Conservation (phyloP, 2,113 vertebrate genomes). For the Dermatemys mawii region DNA sequence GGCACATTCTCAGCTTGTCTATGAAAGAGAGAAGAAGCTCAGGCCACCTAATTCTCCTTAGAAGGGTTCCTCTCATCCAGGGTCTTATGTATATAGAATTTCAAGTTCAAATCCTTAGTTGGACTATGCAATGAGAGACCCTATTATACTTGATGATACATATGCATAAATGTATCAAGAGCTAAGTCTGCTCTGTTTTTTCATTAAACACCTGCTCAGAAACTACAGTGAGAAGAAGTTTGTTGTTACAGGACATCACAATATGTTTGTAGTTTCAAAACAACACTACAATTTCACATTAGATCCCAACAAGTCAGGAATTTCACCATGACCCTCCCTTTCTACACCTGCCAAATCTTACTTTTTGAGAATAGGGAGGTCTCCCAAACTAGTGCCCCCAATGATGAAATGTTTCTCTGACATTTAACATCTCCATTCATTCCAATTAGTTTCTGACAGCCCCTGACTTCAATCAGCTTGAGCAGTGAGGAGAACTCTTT, state of each 20-base stretch:
- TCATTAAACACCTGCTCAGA: background rate
- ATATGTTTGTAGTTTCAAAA: rapidly evolving
- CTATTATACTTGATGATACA: rapidly evolving
- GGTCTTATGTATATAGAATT: background rate
- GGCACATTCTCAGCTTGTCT: background rate
- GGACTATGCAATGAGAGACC: background rate
- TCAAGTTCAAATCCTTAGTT: background rate
- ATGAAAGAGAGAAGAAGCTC: background rate
- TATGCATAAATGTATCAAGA: background rate
- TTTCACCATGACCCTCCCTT: background rate
- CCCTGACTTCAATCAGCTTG: background rate
- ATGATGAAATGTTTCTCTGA: background rate
- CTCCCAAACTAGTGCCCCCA: rapidly evolving
- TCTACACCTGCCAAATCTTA: background rate
- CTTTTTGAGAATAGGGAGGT: background rate
- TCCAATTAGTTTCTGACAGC: rapidly evolving
- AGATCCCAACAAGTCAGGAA: background rate
- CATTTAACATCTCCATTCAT: background rate
- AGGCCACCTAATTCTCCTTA: background rate
- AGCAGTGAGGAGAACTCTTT: background rate
- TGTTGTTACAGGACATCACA: background rate
- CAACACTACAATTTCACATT: rapidly evolving
- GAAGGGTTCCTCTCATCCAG: background rate
- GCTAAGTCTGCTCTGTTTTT: rapidly evolving
- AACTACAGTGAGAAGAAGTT: background rate